Conservation (phyloP, 2,797 vertebrate species). For the Sylvia borin region DNA sequence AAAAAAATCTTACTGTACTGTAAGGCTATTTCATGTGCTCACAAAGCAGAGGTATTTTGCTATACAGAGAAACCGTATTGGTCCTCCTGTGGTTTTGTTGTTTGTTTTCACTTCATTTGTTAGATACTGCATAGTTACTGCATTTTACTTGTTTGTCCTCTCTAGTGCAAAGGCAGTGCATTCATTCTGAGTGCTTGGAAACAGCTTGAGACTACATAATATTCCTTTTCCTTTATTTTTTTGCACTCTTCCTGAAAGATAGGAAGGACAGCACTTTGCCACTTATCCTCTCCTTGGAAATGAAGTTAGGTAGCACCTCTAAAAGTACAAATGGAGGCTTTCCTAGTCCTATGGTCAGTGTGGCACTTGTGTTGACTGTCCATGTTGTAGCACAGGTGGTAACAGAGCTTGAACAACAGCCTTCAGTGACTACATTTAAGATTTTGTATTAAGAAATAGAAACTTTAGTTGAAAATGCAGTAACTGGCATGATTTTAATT, state of each 20-base stretch:
- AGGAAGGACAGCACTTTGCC: neutral
- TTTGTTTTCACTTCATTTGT: neutral
- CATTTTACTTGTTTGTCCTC: neutral
- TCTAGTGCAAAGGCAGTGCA: neutral
- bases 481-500: neutral
- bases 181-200: neutral
- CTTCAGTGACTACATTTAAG: neutral
- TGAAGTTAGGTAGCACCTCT: neutral
- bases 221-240: neutral
- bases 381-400: neutral
- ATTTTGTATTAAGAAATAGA: neutral
- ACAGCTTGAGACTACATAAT: neutral
- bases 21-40: neutral
- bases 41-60: neutral
- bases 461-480: neutral
- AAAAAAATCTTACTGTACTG: neutral
- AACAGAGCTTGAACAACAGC: neutral
- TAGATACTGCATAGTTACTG: neutral
- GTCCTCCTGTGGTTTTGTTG: neutral
- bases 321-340: neutral
- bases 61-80: neutral
- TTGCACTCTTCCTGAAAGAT: neutral
- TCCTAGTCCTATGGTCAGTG: neutral
- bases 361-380: neutral
- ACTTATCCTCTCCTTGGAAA: neutral